A percentile compares a stretch with the other conserved stretches of the same genome.
phyloP scores from a whole-genome alignment of 2,113 vertebrate species.

The Cyprinodon variegatus region DNA sequence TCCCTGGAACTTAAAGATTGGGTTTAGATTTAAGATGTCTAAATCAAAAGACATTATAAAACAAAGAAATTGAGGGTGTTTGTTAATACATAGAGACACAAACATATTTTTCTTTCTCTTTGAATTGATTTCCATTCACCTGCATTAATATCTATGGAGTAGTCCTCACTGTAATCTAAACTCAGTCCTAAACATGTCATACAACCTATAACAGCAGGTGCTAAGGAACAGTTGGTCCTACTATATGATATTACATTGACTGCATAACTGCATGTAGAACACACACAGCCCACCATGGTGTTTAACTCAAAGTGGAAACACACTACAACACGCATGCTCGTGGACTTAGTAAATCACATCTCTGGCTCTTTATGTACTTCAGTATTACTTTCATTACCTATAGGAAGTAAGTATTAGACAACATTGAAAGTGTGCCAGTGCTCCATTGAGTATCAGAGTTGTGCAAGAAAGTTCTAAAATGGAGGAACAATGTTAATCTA shows the following conservation, averaged over 20 bases:
- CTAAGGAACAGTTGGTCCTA: too few species aligned
- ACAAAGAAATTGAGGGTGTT: too few species aligned
- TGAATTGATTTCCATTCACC: too few species aligned
- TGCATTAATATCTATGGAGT: too few species aligned
- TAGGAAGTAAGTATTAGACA: slow-evolving; percentile 19
- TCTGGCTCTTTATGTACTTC: neutral
- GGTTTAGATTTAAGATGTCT: slow-evolving; percentile 29
- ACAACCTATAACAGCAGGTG: too few species aligned
- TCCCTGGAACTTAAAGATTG: slow-evolving; percentile 48
- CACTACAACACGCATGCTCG: slow-evolving; percentile 26
- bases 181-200: too few species aligned
- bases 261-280: neutral
- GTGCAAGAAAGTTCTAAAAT: neutral
- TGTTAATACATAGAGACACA: too few species aligned
- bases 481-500: too few species aligned
- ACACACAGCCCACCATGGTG: slow-evolving; percentile 10
- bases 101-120: too few species aligned
- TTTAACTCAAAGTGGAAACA: slow-evolving; percentile 21
- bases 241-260: too few species aligned
- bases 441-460: slow-evolving; percentile 6
- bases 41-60: slow-evolving; percentile 11
- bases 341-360: slow-evolving; percentile 21
- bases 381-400: slow-evolving; percentile 1
- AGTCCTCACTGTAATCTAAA: too few species aligned
- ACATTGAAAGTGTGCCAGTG: slow-evolving; percentile 11